A percentile compares a stretch with the other conserved stretches of the same genome.
Evolutionary conservation across 2,888 invertebrate genomes (phyloP).

Genomic region (Andrena dorsata): DNA sequence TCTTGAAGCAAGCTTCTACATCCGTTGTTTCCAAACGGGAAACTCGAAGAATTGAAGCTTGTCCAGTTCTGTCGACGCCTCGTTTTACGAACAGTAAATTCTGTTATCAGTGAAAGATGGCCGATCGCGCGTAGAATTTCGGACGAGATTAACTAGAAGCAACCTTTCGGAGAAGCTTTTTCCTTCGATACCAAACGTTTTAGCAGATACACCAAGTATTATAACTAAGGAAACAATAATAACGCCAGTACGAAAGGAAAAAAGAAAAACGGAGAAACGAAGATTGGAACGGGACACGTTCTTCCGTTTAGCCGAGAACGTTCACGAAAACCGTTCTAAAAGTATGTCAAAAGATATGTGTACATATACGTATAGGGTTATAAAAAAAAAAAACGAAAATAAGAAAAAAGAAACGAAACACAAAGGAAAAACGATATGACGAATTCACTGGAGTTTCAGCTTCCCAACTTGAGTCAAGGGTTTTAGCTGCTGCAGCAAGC

Average conservation of each 20-base stretch:
- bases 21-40: constrained; percentile 39
- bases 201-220: constrained; percentile 63
- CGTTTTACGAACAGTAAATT: neutral
- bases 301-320: constrained; percentile 28
- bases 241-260: constrained; percentile 52
- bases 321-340: constrained; percentile 37
- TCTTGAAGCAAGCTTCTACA: constrained; percentile 46
- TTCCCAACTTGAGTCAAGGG: constrained; percentile 85
- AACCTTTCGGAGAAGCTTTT: constrained; percentile 67
- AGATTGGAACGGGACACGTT: constrained; percentile 35
- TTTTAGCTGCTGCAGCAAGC: constrained; percentile 81
- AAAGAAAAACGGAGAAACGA: constrained; percentile 37
- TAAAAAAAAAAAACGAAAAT: constrained; percentile 32
- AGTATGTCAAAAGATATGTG: constrained; percentile 33
- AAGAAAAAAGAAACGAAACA: constrained; percentile 10
- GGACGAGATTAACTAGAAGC: constrained; percentile 40
- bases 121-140: constrained; percentile 39
- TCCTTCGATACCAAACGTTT: constrained; percentile 79
- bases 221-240: constrained; percentile 54
- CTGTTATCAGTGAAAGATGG: neutral
- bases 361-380: constrained; percentile 38
- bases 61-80: neutral
- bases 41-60: neutral
- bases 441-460: constrained; percentile 79
- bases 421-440: constrained; percentile 48